Evolutionary conservation across 2,797 vertebrate species (phyloP).

Genomic region (Labeo calbasu): DNA sequence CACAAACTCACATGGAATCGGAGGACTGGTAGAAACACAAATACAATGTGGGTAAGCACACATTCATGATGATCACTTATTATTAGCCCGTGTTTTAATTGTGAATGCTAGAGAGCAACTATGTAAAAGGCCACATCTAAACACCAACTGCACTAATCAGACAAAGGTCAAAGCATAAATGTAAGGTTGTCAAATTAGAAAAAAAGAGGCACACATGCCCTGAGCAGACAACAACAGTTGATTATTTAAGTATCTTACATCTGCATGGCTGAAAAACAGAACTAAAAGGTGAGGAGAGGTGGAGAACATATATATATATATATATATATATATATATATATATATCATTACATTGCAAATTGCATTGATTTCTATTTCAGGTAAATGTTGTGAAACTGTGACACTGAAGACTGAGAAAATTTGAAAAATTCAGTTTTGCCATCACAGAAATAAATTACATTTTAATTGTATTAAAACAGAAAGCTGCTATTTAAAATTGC

Average conservation of each 20-base stretch:
- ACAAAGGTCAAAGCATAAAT: background rate
- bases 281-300: background rate
- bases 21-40: background rate
- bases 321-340: too few relatives aligned
- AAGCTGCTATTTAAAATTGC: too few relatives aligned
- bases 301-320: too few relatives aligned
- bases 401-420: too few relatives aligned
- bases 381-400: too few relatives aligned
- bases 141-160: background rate
- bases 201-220: background rate
- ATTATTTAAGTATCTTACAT: background rate
- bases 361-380: too few relatives aligned
- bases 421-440: too few relatives aligned
- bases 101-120: background rate
- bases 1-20: background rate
- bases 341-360: too few relatives aligned
- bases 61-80: background rate
- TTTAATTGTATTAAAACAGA: too few relatives aligned
- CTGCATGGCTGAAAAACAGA: background rate
- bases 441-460: too few relatives aligned
- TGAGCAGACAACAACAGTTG: background rate
- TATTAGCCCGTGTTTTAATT: background rate
- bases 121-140: background rate
- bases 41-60: slow-evolving; percentile 12
- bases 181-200: too few relatives aligned